Evolutionary conservation across 2,113 vertebrate genomes (phyloP).

Genomic region (Ammospiza nelsoni): DNA sequence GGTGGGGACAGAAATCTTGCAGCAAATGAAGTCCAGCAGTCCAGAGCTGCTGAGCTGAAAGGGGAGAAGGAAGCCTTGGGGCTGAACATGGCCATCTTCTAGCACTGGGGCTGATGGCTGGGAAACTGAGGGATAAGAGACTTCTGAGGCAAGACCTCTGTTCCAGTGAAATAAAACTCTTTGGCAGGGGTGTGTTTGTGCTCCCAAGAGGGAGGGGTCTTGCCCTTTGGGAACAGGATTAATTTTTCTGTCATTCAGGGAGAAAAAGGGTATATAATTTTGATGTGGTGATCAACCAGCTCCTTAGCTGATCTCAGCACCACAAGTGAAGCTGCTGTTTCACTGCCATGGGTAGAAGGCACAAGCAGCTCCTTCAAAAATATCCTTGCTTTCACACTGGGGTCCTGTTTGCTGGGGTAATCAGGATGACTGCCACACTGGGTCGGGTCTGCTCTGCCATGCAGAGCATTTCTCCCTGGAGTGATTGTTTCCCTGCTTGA

Average conservation of each 20-base stretch:
- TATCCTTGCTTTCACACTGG: neutral
- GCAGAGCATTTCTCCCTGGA: neutral
- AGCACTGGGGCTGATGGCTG: neutral
- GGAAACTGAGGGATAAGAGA: neutral
- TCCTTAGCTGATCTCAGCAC: neutral
- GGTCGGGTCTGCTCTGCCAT: neutral
- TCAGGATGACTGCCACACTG: neutral
- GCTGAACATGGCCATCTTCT: neutral
- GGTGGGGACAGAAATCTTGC: neutral
- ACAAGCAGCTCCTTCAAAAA: neutral
- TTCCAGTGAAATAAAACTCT: neutral
- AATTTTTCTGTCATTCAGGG: neutral
- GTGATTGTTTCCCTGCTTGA: neutral
- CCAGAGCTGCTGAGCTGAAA: neutral
- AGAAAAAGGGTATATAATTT: neutral
- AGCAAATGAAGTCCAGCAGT: neutral
- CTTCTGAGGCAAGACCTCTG: neutral
- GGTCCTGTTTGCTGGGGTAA: neutral
- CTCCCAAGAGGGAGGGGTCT: neutral
- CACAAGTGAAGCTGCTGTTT: neutral
- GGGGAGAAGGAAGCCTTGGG: neutral
- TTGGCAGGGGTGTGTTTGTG: neutral
- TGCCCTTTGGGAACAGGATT: fast-evolving
- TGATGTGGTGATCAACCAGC: neutral
- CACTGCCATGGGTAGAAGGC: neutral